Evolutionary conservation across 2,797 vertebrate species (phyloP).

Genomic region (Cyclura pinguis): DNA sequence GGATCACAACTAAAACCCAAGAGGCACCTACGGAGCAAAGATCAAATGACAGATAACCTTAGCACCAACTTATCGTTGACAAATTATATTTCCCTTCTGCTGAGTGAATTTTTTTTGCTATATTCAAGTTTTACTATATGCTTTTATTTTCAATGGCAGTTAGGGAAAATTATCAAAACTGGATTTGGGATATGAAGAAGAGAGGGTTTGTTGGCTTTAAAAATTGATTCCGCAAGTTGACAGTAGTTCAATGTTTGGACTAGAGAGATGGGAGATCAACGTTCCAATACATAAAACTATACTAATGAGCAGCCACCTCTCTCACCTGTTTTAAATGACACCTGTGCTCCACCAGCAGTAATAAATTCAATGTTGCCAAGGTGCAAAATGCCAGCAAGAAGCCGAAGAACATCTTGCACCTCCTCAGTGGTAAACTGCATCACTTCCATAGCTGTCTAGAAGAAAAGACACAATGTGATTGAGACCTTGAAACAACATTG

Average conservation of each 20-base stretch:
- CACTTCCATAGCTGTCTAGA: constrained; percentile 91
- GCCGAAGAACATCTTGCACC: constrained; percentile 88
- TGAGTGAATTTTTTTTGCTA: background rate
- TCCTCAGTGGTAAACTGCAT: constrained; percentile 94
- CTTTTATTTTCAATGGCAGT: constrained; percentile 3
- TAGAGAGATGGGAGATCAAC: background rate
- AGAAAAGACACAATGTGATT: constrained; percentile 11
- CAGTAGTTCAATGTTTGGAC: background rate
- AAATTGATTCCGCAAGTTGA: constrained; percentile 5
- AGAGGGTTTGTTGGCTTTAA: background rate
- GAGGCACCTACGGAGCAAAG: background rate
- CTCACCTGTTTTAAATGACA: constrained; percentile 93
- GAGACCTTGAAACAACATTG: background rate
- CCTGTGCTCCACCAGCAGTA: constrained; percentile 95
- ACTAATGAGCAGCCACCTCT: background rate
- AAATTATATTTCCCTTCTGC: background rate
- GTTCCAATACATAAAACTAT: background rate
- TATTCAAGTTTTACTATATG: background rate
- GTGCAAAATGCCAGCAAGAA: constrained; percentile 93
- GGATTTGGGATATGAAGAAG: background rate
- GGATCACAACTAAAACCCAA: background rate
- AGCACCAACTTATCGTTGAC: background rate
- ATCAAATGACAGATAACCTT: background rate
- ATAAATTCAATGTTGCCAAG: constrained; percentile 94
- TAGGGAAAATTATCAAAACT: background rate